Base-by-base conservation (phyloP, 2,888 invertebrate species). In the Meliscaeva auricollis region DNA sequence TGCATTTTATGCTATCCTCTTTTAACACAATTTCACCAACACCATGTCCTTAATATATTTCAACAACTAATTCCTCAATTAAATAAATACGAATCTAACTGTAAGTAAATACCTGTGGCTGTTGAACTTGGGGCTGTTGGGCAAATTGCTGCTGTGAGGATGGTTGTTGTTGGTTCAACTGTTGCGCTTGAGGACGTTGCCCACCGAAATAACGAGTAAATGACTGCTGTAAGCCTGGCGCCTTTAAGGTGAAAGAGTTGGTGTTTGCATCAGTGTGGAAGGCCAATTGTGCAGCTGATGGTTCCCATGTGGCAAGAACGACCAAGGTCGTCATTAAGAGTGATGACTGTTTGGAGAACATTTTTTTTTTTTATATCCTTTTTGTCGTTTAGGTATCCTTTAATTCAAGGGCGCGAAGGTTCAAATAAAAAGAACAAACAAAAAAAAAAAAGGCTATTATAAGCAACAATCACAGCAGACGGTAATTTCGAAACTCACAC, bases 161-260 rank as follows among this genome's bases (percentile, higher is more conserved):
- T 38, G 26, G 74, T 20, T 44, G 74, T 3, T 50, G 78, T 44
- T 52, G 73, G 13, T 83, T 87, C 15, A 84, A 80, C 17, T 88
- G 87, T 56, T 88, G 77, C 13, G 85, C 30, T 9, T 85, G 82
- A 30, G 81, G 87, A 41, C 83, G 88, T 68, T 89, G 88, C 3
- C 89, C 90, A n/a, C 91, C 91, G 70, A 88, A 92, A 69, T 90
- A 91, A 6, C 92, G 89, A 2, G 92, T 91, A 72, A 91, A 92
- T 54, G 90, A 90, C 83, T 92, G 92, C 87, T 91, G 91, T 79
- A 90, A 80, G 15, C 89, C 88, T 11, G 92, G 92, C n/a, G 92
- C 88, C 88, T 91, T 91, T 30, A 92, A 77, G 6, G 90, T 90
- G 54, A 90, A 92, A 17, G 92, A 91, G 75, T 92, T 92, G 9